Percentiles rank a stretch among this genome's conserved stretches.
These are phyloP conservation scores for Phylloscopus trochilus DNA, from an alignment of 2,113 vertebrate genomes.

Conservation along the genomic window DNA sequence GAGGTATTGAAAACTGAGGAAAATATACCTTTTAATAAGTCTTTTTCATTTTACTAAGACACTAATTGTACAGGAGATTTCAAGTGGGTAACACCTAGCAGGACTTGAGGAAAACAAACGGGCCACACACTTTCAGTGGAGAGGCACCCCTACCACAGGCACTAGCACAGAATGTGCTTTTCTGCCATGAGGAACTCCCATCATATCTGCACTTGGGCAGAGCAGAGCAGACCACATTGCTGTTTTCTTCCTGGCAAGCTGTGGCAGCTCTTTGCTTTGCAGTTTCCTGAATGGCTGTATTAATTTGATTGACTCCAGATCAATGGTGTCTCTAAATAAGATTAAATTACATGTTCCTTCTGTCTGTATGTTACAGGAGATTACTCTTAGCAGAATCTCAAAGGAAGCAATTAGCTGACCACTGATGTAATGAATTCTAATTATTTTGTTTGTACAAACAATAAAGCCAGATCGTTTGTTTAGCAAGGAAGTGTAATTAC, in stretches of 20 bases:
- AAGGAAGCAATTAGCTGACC: constrained; percentile 58
- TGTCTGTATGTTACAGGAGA: neutral
- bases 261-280: neutral
- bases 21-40: neutral
- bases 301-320: constrained; percentile 17
- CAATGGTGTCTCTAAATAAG: constrained; percentile 21
- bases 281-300: neutral
- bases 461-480: constrained; percentile 32
- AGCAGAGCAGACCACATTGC: neutral
- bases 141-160: neutral
- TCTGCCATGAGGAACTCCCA: neutral
- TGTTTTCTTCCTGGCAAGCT: neutral
- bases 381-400: constrained; percentile 43
- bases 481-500: constrained; percentile 35
- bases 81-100: neutral
- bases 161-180: neutral
- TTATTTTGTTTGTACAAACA: constrained; percentile 72
- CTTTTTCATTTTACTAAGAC: neutral
- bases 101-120: neutral
- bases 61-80: neutral
- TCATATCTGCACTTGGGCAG: neutral
- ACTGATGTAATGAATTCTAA: constrained; percentile 68
- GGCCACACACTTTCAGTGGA: neutral
- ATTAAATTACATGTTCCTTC: constrained; percentile 15
- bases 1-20: neutral